These are phyloP conservation scores for Cylloceria caligata DNA, from an alignment of 2,888 invertebrate genomes.

Conservation along the genomic window DNA sequence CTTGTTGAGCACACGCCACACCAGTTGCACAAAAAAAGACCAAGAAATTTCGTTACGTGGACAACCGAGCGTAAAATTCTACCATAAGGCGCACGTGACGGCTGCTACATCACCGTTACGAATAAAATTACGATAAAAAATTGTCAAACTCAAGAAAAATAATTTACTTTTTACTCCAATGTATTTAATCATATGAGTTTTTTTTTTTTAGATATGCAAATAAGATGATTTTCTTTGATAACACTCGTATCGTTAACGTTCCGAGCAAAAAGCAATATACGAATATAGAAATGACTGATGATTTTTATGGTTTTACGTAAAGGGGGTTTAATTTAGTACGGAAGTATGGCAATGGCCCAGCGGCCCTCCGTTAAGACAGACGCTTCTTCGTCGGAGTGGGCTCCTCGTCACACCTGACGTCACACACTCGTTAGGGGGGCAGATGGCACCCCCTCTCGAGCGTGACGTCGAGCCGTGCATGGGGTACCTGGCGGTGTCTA, in stretches of 20 bases:
- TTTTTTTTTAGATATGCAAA: not conserved
- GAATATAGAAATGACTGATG: not conserved
- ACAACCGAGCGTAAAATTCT: constrained; percentile 67
- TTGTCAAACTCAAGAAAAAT: not conserved
- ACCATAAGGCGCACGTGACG: constrained; percentile 67
- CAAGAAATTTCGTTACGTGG: constrained; percentile 64
- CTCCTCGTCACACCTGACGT: constrained; percentile 84
- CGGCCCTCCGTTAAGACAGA: constrained; percentile 65
- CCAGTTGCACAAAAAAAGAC: constrained; percentile 29
- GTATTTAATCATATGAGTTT: not conserved
- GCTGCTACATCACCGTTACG: constrained; percentile 37
- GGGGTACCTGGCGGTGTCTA: constrained; percentile 77
- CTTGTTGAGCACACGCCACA: constrained; percentile 36
- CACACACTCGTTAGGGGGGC: constrained; percentile 83
- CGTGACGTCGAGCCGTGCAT: constrained; percentile 79
- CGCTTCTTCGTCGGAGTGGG: constrained; percentile 72
- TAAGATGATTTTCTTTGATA: not conserved
- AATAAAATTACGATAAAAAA: constrained; percentile 28
- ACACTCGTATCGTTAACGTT: not conserved
- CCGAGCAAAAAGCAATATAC: not conserved
- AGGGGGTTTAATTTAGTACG: constrained; percentile 35
- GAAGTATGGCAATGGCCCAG: constrained; percentile 40
- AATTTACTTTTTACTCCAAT: not conserved
- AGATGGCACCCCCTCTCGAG: constrained; percentile 83
- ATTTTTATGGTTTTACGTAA: constrained; percentile 22